phyloP scores from a whole-genome alignment of 2,888 invertebrate genomes.

The Caenorhabditis sp. region DNA sequence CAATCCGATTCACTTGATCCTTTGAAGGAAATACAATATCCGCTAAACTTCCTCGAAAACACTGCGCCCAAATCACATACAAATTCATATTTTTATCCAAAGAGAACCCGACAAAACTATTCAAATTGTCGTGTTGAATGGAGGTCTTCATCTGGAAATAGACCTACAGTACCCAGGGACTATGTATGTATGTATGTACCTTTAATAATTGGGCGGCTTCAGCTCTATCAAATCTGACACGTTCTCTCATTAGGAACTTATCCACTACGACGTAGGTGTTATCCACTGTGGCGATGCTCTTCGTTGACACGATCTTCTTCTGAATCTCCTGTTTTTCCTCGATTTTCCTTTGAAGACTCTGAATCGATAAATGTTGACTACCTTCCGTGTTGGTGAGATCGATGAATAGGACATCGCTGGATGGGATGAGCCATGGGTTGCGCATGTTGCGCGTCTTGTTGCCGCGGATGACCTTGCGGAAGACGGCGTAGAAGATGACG shows the following conservation, averaged over 20 bases:
- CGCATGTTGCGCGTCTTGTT: conserved; percentile 42
- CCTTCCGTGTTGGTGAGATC: conserved; percentile 47
- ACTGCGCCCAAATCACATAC: conserved; percentile 52
- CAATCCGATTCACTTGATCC: conserved; percentile 2
- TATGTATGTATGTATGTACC: conserved; percentile 19
- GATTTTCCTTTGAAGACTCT: conserved; percentile 52
- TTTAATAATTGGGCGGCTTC: conserved; percentile 58
- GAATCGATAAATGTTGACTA: conserved; percentile 60
- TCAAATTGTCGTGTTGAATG: conserved; percentile 66
- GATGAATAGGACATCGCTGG: conserved; percentile 45
- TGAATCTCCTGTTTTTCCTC: conserved; percentile 29
- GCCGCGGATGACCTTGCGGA: conserved; percentile 49
- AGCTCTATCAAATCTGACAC: conserved; percentile 58
- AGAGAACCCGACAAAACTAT: conserved; percentile 63
- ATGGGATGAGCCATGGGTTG: conserved; percentile 64
- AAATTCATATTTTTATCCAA: conserved; percentile 55
- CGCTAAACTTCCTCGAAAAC: conserved; percentile 55
- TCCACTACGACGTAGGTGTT: conserved; percentile 58
- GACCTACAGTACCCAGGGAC: not conserved
- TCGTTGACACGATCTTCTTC: conserved; percentile 12
- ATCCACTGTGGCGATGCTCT: conserved; percentile 58
- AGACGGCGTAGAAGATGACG: conserved; percentile 45
- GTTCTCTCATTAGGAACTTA: conserved; percentile 55
- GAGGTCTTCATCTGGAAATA: conserved; percentile 59
- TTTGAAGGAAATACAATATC: conserved; percentile 47